Conservation (phyloP, 2,113 vertebrate genomes). For the Nycticorax nycticorax region DNA sequence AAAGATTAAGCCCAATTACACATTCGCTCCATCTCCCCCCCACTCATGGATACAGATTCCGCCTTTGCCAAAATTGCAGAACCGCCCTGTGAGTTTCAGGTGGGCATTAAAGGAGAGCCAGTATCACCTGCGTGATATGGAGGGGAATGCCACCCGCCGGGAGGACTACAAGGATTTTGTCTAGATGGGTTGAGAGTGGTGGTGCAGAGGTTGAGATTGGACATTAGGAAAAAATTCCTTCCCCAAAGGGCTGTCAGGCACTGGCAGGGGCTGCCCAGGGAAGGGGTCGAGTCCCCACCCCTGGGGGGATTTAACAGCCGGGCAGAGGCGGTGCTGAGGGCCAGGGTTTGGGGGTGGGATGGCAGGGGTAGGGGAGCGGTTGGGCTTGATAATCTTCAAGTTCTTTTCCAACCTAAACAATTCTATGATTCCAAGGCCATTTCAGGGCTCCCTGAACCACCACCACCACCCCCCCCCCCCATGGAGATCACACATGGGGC, state of each 20-base stretch:
- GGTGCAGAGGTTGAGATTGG: neutral
- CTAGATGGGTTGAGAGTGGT: neutral
- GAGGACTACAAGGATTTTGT: neutral
- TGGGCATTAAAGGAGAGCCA: neutral
- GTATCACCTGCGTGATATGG: neutral
- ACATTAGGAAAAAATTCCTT: neutral
- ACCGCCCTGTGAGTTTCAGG: neutral
- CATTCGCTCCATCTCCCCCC: neutral
- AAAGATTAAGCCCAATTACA: slow-evolving; percentile 46
- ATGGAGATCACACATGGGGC: rapidly evolving
- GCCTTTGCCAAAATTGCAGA: neutral
- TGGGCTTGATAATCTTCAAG: neutral
- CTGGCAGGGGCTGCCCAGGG: neutral
- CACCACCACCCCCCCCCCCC: no score
- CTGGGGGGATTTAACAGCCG: neutral
- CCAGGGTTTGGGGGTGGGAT: neutral
- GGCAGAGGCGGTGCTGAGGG: neutral
- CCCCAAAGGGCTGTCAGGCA: neutral
- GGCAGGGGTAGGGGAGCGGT: neutral
- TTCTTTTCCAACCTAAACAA: neutral
- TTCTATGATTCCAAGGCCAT: neutral
- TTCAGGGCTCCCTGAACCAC: neutral
- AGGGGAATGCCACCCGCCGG: neutral
- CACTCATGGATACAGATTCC: neutral
- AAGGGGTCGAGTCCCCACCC: neutral